These are phyloP conservation scores for Polypedilum pembai DNA, from an alignment of 1,140 invertebrate genomes.

Conservation along the genomic window DNA sequence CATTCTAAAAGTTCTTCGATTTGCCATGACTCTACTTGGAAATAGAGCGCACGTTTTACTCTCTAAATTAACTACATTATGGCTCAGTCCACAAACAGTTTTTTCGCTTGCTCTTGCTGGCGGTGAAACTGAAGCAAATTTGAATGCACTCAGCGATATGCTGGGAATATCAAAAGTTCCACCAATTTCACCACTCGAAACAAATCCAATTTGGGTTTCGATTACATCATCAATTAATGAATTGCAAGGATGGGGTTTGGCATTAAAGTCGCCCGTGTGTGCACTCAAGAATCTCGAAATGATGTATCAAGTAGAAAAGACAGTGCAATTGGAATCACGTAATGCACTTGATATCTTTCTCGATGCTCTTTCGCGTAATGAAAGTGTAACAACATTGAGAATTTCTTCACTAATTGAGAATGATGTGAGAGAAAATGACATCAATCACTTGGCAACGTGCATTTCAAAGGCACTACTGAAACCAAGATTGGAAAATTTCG, in stretches of 20 bases:
- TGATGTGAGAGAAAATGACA: conserved; percentile 45
- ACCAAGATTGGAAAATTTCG: conserved; percentile 45
- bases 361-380: conserved; percentile 43
- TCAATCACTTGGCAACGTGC: conserved; percentile 43
- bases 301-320: conserved; percentile 46
- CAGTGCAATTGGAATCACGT: conserved; percentile 35
- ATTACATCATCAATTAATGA: conserved; percentile 45
- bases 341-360: conserved; percentile 43
- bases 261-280: conserved; percentile 44
- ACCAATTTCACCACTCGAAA: conserved; percentile 39
- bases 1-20: conserved; percentile 41
- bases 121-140: conserved; percentile 46
- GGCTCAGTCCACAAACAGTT: conserved; percentile 46
- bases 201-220: conserved; percentile 41
- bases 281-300: conserved; percentile 46
- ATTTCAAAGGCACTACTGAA: conserved; percentile 45
- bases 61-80: conserved; percentile 46
- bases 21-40: conserved; percentile 47
- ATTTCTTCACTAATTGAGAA: conserved; percentile 47
- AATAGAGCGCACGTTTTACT: conserved; percentile 46
- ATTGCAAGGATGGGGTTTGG: conserved; percentile 46
- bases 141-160: conserved; percentile 45
- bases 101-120: conserved; percentile 47
- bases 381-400: conserved; percentile 45
- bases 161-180: conserved; percentile 40